Evolutionary conservation across 2,888 invertebrate genomes (phyloP).

Genomic region (Drosophila acutilabella): DNA sequence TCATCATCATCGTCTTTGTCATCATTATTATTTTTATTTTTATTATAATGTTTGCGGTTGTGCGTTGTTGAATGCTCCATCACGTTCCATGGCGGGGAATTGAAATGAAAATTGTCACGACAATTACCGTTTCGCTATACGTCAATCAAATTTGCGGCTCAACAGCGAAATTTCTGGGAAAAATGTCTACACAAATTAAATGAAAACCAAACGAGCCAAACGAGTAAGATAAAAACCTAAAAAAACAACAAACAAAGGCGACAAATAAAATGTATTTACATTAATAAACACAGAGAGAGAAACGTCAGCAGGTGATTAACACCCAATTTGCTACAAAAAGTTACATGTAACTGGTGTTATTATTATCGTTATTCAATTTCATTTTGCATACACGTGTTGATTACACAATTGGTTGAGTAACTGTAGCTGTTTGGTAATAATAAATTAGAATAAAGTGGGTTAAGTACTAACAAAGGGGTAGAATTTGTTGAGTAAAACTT

Average conservation of each 20-base stretch:
- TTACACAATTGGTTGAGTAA: conserved; percentile 36
- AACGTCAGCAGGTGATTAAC: conserved; percentile 50
- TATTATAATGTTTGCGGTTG: conserved; percentile 5
- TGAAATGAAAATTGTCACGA: conserved; percentile 64
- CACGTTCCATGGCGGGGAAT: conserved; percentile 50
- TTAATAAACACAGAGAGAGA: conserved; percentile 18
- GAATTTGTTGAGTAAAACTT: too few species aligned
- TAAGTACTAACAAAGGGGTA: too few species aligned
- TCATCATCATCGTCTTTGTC: conserved; percentile 14
- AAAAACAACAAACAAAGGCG: conserved; percentile 13
- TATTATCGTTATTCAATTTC: conserved; percentile 52
- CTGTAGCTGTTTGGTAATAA: background rate
- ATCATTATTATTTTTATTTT: conserved; percentile 10
- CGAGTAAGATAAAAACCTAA: conserved; percentile 16
- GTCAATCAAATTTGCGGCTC: conserved; percentile 74
- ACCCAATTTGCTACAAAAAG: conserved; percentile 30
- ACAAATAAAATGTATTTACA: conserved; percentile 38
- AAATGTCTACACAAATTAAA: conserved; percentile 44
- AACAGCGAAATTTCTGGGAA: conserved; percentile 41
- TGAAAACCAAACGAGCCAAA: conserved; percentile 40
- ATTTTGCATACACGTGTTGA: conserved; percentile 54
- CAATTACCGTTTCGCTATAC: conserved; percentile 58
- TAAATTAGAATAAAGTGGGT: background rate
- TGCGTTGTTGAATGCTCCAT: conserved; percentile 53
- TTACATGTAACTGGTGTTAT: conserved; percentile 16